Evolutionary conservation across 64 coral and sea anemone genomes (phyloP), one percentile per base, ranked within the genome.

Genomic region (Montipora sp.): DNA sequence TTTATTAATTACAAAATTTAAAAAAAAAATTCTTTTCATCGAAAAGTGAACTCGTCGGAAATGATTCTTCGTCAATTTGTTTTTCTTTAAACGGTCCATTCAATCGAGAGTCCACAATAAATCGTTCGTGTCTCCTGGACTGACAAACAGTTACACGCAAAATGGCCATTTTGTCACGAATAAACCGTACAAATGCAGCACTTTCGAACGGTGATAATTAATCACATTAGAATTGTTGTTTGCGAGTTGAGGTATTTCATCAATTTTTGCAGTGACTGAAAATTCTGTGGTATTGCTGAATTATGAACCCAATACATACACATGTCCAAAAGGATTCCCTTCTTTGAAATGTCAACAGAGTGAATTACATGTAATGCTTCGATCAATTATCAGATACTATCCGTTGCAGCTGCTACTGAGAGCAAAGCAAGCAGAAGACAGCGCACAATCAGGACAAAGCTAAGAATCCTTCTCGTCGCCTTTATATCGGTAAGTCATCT

Each of bases 361-460:
- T 85, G 82, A 48, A 71, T 85, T 85, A 57, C 53, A 57, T 57
- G 53, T 57, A 85, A 68, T 73, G 82, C 66, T 70, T 71, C 71
- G 8, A 85, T 85, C 82, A 85, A 85, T 85, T 85, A 85, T 85
- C 61, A 47, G 61, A 85, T 71, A 27, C 61, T 85, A 71, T 85
- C 48, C 65, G 61, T 85, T 85, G 65, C 82, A 85, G 82, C 82
- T 85, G 82, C n/a, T 72, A 63, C 60, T 63, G 61, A 68, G 68
- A n/a, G 46, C 65, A 47, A 49, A 72, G 45, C 65, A 85, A 85
- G 46, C 15, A 60, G 19, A 67, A 2, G n/a, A 47, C 12, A 47
- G 45, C 16, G 43, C 47, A 78, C 44, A 8, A 78, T 78, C 46
- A 85, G 43, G 24, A 49, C 48, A 15, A 46, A 85, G 47, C 53